phyloP scores from a whole-genome alignment of 2,888 invertebrate genomes.

The Vesta saturnalis region DNA sequence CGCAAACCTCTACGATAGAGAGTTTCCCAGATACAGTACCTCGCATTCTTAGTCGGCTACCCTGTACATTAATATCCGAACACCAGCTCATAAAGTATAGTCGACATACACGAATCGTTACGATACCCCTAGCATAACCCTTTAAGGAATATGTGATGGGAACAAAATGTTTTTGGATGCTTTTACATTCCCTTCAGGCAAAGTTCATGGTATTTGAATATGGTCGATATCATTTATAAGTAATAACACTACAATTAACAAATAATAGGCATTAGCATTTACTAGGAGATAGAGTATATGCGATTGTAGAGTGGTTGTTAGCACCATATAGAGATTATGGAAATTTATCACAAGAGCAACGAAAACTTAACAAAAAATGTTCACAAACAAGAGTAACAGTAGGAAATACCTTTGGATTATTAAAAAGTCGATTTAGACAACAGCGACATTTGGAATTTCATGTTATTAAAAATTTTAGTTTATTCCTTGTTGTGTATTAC shows the following conservation, averaged over 20 bases:
- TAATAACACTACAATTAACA: background rate
- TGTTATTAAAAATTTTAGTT: background rate
- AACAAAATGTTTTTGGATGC: background rate
- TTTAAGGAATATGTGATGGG: background rate
- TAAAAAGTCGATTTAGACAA: background rate
- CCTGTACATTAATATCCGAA: constrained; percentile 39
- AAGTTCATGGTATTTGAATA: background rate
- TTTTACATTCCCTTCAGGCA: background rate
- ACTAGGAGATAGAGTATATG: background rate
- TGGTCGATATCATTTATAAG: background rate
- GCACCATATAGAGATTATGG: background rate
- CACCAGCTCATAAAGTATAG: constrained; percentile 43
- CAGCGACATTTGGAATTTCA: background rate
- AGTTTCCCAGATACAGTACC: too few relatives aligned
- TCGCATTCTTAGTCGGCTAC: too few relatives aligned
- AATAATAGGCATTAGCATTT: background rate
- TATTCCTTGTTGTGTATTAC: background rate
- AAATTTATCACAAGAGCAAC: background rate
- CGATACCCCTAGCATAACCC: constrained; percentile 1
- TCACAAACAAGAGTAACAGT: background rate
- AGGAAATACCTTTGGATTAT: background rate
- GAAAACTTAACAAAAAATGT: background rate
- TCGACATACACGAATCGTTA: constrained; percentile 44
- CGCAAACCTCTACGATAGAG: too few relatives aligned
- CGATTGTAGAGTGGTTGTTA: background rate